phyloP scores from a whole-genome alignment of 2,113 vertebrate species.

The Dinomys branickii region DNA sequence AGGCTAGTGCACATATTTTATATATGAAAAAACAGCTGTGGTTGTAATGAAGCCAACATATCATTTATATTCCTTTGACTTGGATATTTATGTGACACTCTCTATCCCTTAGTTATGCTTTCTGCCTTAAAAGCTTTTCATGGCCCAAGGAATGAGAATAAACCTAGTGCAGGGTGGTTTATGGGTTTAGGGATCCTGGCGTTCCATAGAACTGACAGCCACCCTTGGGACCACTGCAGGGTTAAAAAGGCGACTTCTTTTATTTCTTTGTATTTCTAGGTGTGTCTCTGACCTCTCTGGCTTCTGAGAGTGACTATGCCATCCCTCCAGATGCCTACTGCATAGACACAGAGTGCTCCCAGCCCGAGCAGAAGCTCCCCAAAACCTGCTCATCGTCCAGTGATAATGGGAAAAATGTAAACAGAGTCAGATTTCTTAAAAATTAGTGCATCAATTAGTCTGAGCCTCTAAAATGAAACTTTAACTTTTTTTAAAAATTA shows the following conservation, averaged over 20 bases:
- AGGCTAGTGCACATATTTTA: background rate
- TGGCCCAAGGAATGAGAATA: background rate
- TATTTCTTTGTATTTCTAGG: constrained; percentile 84
- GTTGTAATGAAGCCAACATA: constrained; percentile 2
- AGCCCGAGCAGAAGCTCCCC: constrained; percentile 96
- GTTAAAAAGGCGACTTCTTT: background rate
- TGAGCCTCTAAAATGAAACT: constrained; percentile 21
- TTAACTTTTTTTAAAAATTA: constrained; percentile 76
- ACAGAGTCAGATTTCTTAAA: constrained; percentile 43
- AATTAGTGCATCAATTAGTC: background rate
- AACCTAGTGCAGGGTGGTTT: background rate
- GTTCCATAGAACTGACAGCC: background rate
- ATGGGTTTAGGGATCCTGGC: background rate
- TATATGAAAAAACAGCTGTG: background rate
- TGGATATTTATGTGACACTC: background rate
- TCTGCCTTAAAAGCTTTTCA: constrained; percentile 17
- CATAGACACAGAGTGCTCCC: constrained; percentile 93
- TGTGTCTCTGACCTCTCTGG: constrained; percentile 95
- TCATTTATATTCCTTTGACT: background rate
- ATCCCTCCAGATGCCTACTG: constrained; percentile 98
- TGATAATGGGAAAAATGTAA: constrained; percentile 94
- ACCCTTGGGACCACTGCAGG: background rate
- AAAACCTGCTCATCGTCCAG: constrained; percentile 93
- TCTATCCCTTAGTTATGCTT: constrained; percentile 22
- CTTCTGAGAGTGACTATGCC: constrained; percentile 98